Evolutionary conservation across 1,140 invertebrate species (phyloP).

Genomic region (Achroia grisella): DNA sequence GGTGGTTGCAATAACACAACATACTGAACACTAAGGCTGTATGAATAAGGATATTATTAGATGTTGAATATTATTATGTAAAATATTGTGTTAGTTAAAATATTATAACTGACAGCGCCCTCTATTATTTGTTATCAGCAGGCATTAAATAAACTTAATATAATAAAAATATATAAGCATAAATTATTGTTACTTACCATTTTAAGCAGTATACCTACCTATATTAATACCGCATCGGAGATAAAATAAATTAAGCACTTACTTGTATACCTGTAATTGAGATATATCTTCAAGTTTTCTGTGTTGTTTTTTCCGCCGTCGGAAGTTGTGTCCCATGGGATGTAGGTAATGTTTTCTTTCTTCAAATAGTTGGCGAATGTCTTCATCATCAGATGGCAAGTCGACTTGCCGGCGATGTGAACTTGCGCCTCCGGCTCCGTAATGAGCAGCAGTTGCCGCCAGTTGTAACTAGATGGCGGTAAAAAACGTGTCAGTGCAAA

Average conservation of each 20-base stretch:
- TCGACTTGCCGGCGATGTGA: conserved; percentile 77
- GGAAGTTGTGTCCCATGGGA: conserved; percentile 72
- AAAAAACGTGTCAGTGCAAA: conserved; percentile 42
- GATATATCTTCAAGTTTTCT: conserved; percentile 61
- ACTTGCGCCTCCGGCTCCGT: conserved; percentile 81
- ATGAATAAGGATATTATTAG: too few species aligned
- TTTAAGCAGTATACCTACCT: too few species aligned
- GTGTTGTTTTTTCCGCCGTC: conserved; percentile 74
- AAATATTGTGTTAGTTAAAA: too few species aligned
- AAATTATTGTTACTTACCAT: too few species aligned
- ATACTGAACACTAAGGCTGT: too few species aligned
- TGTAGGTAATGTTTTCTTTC: conserved; percentile 67
- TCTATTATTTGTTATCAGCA: too few species aligned
- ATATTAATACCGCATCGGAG: too few species aligned
- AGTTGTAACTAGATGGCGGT: conserved; percentile 76
- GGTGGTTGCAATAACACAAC: conserved; percentile 2
- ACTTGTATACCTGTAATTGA: conserved; percentile 74
- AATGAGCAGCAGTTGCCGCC: conserved; percentile 81
- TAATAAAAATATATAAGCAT: too few species aligned
- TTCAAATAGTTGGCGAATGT: conserved; percentile 79
- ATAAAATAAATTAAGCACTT: conserved; percentile 41
- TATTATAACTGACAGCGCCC: too few species aligned
- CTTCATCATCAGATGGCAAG: conserved; percentile 81
- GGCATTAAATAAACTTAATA: too few species aligned
- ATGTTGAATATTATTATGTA: too few species aligned